Percentiles rank a stretch among this genome's conserved stretches.
phyloP scores from a whole-genome alignment of 2,113 vertebrate species.

The Neodon shergylaensis region DNA sequence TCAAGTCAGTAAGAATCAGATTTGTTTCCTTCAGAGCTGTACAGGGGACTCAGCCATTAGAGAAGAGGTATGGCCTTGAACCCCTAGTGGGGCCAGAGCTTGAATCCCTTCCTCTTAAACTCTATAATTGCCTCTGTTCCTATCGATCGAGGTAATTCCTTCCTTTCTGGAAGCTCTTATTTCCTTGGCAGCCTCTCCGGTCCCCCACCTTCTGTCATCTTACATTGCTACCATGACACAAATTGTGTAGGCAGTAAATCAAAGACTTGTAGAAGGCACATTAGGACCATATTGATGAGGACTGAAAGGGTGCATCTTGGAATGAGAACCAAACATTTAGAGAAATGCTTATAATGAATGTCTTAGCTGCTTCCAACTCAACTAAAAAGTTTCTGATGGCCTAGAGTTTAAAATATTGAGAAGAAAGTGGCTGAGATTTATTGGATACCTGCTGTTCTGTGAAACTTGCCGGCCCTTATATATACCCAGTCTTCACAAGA shows the following conservation, averaged over 20 bases:
- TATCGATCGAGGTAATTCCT: neutral
- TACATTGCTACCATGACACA: neutral
- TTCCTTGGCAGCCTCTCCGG: neutral
- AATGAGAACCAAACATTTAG: conserved; percentile 19
- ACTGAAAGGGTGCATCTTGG: conserved; percentile 29
- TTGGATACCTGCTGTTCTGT: neutral
- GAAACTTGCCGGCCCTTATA: neutral
- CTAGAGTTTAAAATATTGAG: neutral
- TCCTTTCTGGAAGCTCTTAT: neutral
- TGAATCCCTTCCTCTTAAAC: conserved; percentile 17
- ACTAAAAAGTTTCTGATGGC: neutral
- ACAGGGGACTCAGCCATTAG: neutral
- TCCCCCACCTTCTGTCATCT: neutral
- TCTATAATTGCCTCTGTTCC: neutral
- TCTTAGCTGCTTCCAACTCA: neutral
- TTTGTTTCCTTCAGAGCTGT: conserved; percentile 41
- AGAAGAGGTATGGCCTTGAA: neutral
- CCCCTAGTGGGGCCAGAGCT: neutral
- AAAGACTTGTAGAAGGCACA: conserved; percentile 51
- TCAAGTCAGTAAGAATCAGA: conserved; percentile 30
- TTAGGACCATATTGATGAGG: conserved; percentile 10
- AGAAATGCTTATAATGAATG: neutral
- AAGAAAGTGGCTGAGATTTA: neutral
- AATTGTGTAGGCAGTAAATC: neutral
- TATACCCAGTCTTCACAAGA: neutral